phyloP scores from a whole-genome alignment of 2,797 vertebrate genomes.

The Cetoscarus ocellatus region DNA sequence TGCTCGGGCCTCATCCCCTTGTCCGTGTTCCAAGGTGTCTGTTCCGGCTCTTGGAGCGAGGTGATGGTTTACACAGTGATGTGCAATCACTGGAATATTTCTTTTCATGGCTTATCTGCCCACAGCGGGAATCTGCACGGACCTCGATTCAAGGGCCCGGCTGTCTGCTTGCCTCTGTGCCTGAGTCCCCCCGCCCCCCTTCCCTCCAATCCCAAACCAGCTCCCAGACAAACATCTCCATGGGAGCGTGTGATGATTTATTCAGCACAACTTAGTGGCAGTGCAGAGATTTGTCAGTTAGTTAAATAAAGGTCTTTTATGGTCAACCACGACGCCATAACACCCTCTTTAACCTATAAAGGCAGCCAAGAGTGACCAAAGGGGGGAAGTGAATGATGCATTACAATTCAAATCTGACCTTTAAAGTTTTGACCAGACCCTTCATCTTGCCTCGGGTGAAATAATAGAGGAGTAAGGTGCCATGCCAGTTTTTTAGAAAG shows the following conservation, averaged over 20 bases:
- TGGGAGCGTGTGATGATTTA: conserved; percentile 66
- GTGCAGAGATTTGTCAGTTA: conserved; percentile 61
- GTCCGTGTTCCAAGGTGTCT: conserved; percentile 67
- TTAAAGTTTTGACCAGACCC: conserved; percentile 42
- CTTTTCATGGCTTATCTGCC: conserved; percentile 80
- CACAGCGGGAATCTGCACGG: conserved; percentile 72
- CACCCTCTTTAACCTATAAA: conserved; percentile 62
- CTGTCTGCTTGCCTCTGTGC: conserved; percentile 55
- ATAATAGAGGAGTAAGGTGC: background rate
- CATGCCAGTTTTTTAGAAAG: no score
- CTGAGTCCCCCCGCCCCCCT: conserved; percentile 51
- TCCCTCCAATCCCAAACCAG: conserved; percentile 54
- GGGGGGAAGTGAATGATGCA: conserved; percentile 47
- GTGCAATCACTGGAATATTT: conserved; percentile 82
- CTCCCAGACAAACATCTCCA: conserved; percentile 67
- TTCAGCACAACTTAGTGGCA: conserved; percentile 63
- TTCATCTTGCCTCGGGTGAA: conserved; percentile 13
- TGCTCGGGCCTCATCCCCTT: conserved; percentile 46
- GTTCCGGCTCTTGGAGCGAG: conserved; percentile 67
- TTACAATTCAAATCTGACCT: conserved; percentile 56
- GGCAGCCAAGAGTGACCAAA: conserved; percentile 32
- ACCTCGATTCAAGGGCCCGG: conserved; percentile 53
- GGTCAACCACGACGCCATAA: conserved; percentile 61
- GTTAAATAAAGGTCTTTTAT: conserved; percentile 67
- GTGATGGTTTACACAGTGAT: conserved; percentile 81